These are phyloP conservation scores for Passerina amoena DNA, from an alignment of 2,113 vertebrate species.

Conservation along the genomic window DNA sequence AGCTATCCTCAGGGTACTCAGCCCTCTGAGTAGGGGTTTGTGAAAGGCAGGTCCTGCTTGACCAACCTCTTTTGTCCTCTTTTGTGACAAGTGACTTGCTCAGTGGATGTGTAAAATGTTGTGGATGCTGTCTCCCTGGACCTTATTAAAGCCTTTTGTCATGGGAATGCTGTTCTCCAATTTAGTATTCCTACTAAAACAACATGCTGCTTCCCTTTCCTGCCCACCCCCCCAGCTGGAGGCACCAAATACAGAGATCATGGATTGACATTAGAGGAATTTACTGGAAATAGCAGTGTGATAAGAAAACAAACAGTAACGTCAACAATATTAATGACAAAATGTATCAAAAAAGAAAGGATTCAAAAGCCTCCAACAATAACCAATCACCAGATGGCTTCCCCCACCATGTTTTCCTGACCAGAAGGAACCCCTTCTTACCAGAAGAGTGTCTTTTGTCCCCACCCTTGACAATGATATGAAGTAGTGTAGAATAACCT, in stretches of 20 bases:
- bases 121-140: background rate
- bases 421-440: background rate
- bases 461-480: background rate
- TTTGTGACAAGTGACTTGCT: background rate
- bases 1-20: background rate
- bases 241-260: background rate
- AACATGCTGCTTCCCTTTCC: background rate
- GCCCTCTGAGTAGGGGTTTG: background rate
- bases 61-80: background rate
- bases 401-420: background rate
- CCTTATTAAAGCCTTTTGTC: background rate
- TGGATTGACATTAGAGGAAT: background rate
- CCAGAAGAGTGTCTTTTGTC: background rate
- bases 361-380: background rate
- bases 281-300: background rate
- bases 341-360: background rate
- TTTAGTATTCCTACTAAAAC: background rate
- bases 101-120: background rate
- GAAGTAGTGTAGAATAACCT: background rate
- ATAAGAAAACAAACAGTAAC: background rate
- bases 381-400: background rate
- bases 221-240: fast-evolving
- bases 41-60: background rate
- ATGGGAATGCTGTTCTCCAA: background rate
- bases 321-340: background rate